A percentile compares a stretch with the other conserved stretches of the same genome.
These are phyloP conservation scores for Protaetia brevitarsis DNA, from an alignment of 1,140 invertebrate species.

Conservation along the genomic window DNA sequence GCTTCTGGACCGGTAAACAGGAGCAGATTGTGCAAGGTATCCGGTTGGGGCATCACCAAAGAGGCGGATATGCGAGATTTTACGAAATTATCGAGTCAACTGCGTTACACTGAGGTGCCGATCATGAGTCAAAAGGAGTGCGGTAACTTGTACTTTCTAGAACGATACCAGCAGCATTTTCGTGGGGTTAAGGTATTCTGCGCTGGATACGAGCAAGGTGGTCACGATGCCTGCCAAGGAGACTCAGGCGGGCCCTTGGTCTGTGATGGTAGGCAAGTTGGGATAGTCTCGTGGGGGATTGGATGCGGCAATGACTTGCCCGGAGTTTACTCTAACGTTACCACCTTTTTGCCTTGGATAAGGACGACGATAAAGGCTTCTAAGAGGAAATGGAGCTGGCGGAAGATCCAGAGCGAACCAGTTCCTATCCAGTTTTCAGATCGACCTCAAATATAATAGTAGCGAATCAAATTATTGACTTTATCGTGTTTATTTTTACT, in stretches of 20 bases:
- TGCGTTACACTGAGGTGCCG: background rate
- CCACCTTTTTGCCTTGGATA: background rate
- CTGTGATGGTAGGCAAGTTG: background rate
- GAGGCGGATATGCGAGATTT: background rate
- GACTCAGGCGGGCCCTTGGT: slow-evolving; percentile 18
- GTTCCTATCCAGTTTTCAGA: too few relatives aligned
- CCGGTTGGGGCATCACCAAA: background rate
- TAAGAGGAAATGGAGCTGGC: too few relatives aligned
- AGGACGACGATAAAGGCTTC: background rate
- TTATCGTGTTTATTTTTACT: too few relatives aligned
- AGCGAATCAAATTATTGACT: too few relatives aligned
- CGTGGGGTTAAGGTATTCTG: slow-evolving; percentile 54
- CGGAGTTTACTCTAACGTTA: slow-evolving; percentile 6
- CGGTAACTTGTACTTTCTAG: background rate
- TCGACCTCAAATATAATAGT: too few relatives aligned
- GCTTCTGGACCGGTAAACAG: background rate
- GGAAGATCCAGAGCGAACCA: too few relatives aligned
- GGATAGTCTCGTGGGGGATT: slow-evolving; percentile 21
- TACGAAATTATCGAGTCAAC: background rate
- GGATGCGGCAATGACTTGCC: slow-evolving; percentile 19
- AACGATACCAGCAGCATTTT: background rate
- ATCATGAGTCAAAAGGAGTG: background rate
- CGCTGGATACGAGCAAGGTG: slow-evolving; percentile 67
- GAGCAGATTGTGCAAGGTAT: background rate
- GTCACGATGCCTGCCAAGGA: slow-evolving; percentile 71